Conservation (phyloP, 2,888 invertebrate species). For the Pyrgus malvae region DNA sequence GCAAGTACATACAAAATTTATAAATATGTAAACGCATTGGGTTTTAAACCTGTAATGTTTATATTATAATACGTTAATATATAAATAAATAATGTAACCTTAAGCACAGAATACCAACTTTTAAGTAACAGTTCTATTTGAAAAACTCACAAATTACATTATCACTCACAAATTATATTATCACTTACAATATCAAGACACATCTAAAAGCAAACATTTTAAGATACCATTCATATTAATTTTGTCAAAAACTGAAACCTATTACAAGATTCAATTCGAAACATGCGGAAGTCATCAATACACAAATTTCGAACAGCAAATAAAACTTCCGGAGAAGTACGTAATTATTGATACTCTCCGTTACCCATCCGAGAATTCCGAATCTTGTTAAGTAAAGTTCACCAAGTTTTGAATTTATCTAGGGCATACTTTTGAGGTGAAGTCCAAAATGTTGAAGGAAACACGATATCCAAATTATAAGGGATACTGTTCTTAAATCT, state of each 20-base stretch:
- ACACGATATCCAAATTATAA: constrained; percentile 64
- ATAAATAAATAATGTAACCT: no score
- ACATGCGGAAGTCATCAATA: constrained; percentile 35
- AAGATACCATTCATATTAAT: no score
- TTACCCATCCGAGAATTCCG: constrained; percentile 49
- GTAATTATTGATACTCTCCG: constrained; percentile 63
- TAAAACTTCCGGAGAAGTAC: constrained; percentile 46
- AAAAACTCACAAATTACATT: no score
- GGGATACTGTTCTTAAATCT: constrained; percentile 60
- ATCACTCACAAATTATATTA: no score
- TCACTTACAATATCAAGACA: no score
- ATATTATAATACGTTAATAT: no score
- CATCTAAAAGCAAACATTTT: no score
- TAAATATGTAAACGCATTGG: no score
- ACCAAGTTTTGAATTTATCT: constrained; percentile 59
- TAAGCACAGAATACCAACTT: no score
- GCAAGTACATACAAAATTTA: no score
- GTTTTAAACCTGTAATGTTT: no score
- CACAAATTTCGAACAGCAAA: constrained; percentile 32
- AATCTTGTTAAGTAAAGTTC: constrained; percentile 57
- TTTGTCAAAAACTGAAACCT: neutral
- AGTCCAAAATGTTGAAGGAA: constrained; percentile 45
- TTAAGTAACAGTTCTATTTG: no score
- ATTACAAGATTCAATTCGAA: constrained; percentile 34
- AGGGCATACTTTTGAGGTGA: constrained; percentile 58